Conservation (phyloP, 2,797 vertebrate species). For the Mormyrops attenuatus region DNA sequence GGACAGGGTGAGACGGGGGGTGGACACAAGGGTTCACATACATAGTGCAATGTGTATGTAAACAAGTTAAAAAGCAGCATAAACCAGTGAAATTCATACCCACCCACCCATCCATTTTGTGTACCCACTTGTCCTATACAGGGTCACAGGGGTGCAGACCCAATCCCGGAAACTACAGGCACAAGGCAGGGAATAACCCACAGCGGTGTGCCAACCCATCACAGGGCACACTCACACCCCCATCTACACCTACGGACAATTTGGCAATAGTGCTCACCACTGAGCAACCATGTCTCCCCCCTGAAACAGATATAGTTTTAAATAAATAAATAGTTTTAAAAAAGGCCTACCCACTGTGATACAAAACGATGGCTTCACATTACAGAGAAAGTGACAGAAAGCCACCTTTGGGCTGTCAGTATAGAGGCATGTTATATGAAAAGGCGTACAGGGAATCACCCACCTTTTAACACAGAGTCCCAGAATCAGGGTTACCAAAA, state of each 20-base stretch:
- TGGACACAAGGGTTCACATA: neutral
- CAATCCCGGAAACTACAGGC: neutral
- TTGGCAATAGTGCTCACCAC: neutral
- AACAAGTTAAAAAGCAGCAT: neutral
- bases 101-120: neutral
- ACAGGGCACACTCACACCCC: neutral
- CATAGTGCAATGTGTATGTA: neutral
- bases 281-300: neutral
- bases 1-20: neutral
- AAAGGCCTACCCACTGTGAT: neutral
- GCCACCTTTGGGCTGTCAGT: neutral
- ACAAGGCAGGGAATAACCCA: neutral
- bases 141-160: neutral
- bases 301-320: neutral
- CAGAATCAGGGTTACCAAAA: neutral
- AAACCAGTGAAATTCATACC: neutral
- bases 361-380: neutral
- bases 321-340: neutral
- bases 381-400: neutral
- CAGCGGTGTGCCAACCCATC: neutral
- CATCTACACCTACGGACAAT: neutral
- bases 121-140: neutral
- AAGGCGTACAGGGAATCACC: neutral
- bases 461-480: neutral
- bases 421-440: neutral